A percentile compares a stretch with the other conserved stretches of the same genome.
phyloP scores from a whole-genome alignment of 2,888 invertebrate genomes.

The Rhopalosiphum nymphaeae region DNA sequence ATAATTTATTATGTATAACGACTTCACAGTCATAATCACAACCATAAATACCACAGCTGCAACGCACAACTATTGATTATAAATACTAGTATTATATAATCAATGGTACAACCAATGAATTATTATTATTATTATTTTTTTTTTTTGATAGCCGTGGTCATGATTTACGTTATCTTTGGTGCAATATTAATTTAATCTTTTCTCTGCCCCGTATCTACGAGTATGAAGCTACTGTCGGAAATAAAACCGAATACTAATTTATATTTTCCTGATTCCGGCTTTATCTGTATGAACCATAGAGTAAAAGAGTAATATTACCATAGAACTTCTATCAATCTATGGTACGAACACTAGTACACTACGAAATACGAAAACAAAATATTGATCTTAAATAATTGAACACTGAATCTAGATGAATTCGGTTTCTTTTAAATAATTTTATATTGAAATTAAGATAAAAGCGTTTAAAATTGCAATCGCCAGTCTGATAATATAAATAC shows the following conservation, averaged over 20 bases:
- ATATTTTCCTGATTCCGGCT: neutral
- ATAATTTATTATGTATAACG: too few species aligned
- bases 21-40: too few species aligned
- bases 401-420: neutral
- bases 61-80: too few species aligned
- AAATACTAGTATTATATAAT: too few species aligned
- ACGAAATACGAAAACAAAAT: neutral
- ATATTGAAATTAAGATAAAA: neutral
- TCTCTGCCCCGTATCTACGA: neutral
- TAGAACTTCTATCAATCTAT: too few species aligned
- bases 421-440: neutral
- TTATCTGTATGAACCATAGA: neutral
- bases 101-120: too few species aligned
- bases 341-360: too few species aligned
- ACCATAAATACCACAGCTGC: too few species aligned
- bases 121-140: too few species aligned
- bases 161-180: neutral
- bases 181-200: neutral
- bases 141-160: too few species aligned
- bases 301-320: too few species aligned
- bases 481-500: neutral
- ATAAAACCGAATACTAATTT: neutral
- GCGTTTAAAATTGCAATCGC: neutral
- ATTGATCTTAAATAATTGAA: neutral
- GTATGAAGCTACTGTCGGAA: conserved; percentile 8